phyloP scores from a whole-genome alignment of 2,888 invertebrate genomes.

The Halocaridina rubra region DNA sequence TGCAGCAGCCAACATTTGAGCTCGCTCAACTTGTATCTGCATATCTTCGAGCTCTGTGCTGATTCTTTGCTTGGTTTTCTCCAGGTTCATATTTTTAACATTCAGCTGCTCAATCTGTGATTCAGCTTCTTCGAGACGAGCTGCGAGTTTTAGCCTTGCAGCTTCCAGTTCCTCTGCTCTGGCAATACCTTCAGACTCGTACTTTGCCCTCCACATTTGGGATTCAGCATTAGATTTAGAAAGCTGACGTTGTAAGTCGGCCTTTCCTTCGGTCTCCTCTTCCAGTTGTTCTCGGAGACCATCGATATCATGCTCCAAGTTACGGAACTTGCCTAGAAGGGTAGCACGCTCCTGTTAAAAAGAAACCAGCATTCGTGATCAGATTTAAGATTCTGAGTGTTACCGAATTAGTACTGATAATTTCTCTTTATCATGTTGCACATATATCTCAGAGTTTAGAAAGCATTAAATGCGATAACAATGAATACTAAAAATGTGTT shows the following conservation, averaged over 20 bases:
- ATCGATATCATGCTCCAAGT: constrained; percentile 73
- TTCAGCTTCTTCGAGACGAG: constrained; percentile 96
- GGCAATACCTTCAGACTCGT: constrained; percentile 97
- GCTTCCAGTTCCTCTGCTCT: constrained; percentile 66
- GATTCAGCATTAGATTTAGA: constrained; percentile 98
- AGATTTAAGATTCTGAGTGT: no score
- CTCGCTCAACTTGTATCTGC: constrained; percentile 97
- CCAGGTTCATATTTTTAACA: constrained; percentile 95
- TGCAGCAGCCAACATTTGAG: constrained; percentile 93
- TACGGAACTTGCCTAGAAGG: constrained; percentile 71
- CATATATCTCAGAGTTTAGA: not conserved
- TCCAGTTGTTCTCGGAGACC: constrained; percentile 97
- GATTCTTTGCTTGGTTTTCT: constrained; percentile 97
- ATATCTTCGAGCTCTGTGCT: constrained; percentile 97
- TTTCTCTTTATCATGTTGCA: not conserved
- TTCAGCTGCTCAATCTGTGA: constrained; percentile 97
- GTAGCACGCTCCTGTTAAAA: constrained; percentile 69
- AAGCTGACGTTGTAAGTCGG: constrained; percentile 97
- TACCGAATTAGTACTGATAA: not conserved
- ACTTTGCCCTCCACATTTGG: constrained; percentile 98
- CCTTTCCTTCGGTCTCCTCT: constrained; percentile 98
- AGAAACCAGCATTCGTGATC: constrained; percentile 74
- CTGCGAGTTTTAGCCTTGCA: constrained; percentile 80
- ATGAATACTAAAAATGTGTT: not conserved
- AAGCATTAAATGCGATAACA: not conserved